Evolutionary conservation across 2,113 vertebrate genomes (phyloP).

Genomic region (Megaceryle torquata): DNA sequence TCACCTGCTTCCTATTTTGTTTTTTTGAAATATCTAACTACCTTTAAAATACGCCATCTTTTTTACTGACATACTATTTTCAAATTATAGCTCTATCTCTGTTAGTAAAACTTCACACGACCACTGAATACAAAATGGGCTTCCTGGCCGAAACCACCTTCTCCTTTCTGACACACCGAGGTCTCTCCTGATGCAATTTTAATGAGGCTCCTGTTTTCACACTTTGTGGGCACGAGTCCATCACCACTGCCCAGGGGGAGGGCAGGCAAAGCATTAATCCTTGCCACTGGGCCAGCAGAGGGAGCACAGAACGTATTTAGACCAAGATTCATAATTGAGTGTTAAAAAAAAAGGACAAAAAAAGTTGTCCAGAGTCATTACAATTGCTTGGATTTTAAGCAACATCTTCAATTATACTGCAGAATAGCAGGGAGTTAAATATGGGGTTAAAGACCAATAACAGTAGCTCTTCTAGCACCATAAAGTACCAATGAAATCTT

Average conservation of each 20-base stretch:
- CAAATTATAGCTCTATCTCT: conserved; percentile 23
- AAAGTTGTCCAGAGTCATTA: background rate
- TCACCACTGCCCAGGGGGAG: background rate
- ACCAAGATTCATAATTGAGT: background rate
- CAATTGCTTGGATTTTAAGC: background rate
- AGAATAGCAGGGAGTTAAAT: background rate
- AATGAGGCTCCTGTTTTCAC: background rate
- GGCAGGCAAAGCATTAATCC: background rate
- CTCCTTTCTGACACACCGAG: background rate
- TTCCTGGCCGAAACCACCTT: conserved; percentile 21
- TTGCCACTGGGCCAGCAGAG: conserved; percentile 14
- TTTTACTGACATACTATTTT: conserved; percentile 23
- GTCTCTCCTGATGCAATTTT: conserved; percentile 21
- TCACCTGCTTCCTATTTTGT: background rate
- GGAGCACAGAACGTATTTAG: conserved; percentile 31
- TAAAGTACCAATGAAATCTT: background rate
- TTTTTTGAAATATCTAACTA: background rate
- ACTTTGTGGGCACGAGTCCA: background rate
- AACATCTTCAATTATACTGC: background rate
- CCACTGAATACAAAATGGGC: background rate
- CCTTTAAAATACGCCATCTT: conserved; percentile 13
- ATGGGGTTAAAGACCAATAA: background rate
- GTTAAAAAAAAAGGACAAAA: background rate
- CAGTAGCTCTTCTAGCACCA: background rate
- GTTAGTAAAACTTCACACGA: background rate